Evolutionary conservation across 2,888 invertebrate species (phyloP).

Genomic region (Pammene aurita): DNA sequence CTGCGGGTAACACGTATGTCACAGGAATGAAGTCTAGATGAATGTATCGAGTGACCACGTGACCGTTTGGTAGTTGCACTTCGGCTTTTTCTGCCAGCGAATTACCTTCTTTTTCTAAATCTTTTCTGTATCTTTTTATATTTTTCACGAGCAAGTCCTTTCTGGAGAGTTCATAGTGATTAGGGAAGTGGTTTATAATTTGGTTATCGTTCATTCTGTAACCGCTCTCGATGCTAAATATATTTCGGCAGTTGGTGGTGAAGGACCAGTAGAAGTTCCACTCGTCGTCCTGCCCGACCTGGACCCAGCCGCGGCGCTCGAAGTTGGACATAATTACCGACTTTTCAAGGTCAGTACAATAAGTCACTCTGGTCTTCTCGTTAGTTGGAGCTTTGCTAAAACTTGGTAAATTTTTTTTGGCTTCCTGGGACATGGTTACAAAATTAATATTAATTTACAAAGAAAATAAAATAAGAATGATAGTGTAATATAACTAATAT

Average conservation of each 20-base stretch:
- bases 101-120: conserved; percentile 94
- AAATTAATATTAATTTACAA: conserved; percentile 24
- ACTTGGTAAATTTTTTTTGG: conserved; percentile 52
- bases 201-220: conserved; percentile 97
- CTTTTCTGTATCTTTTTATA: conserved; percentile 95
- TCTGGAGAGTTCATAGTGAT: conserved; percentile 96
- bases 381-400: conserved; percentile 51
- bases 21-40: conserved; percentile 96
- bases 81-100: conserved; percentile 89
- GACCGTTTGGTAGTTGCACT: conserved; percentile 82
- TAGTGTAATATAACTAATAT: neutral
- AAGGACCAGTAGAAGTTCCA: conserved; percentile 99
- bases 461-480: conserved; percentile 41
- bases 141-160: conserved; percentile 98
- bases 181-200: conserved; percentile 97
- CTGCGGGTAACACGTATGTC: conserved; percentile 96
- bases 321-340: conserved; percentile 96
- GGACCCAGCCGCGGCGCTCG: conserved; percentile 94
- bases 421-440: conserved; percentile 47
- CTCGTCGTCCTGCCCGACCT: conserved; percentile 93
- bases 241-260: conserved; percentile 93
- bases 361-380: conserved; percentile 63
- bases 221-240: conserved; percentile 96
- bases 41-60: conserved; percentile 87
- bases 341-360: conserved; percentile 95